phyloP scores from a whole-genome alignment of 2,888 invertebrate genomes.

The Epiblema foenella region DNA sequence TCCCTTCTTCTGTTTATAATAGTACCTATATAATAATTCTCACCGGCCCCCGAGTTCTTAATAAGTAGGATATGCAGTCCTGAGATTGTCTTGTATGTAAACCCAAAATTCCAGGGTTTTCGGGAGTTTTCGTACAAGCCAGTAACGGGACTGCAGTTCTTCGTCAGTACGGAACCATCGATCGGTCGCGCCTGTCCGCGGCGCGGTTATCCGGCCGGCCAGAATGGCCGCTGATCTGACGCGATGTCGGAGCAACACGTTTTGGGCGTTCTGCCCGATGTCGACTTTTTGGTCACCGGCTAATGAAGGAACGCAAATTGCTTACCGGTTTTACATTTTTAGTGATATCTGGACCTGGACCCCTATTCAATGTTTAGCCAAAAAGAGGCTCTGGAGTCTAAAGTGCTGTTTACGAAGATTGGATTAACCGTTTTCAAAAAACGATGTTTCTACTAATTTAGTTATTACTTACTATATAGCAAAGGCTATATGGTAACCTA shows the following conservation, averaged over 20 bases:
- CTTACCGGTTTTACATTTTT: constrained; percentile 31
- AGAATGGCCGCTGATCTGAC: constrained; percentile 61
- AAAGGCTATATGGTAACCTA: neutral
- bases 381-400: neutral
- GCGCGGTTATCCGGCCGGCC: constrained; percentile 47
- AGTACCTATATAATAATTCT: too few relatives aligned
- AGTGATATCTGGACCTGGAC: constrained; percentile 14
- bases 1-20: too few relatives aligned
- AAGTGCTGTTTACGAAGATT: neutral
- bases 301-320: constrained; percentile 36
- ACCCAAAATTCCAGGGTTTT: too few relatives aligned
- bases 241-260: constrained; percentile 70
- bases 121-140: too few relatives aligned
- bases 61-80: too few relatives aligned
- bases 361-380: neutral
- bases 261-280: constrained; percentile 61
- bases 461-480: too few relatives aligned
- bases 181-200: neutral
- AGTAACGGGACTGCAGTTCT: too few relatives aligned
- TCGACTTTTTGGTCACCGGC: constrained; percentile 38
- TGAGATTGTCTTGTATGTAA: too few relatives aligned
- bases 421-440: neutral
- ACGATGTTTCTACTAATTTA: too few relatives aligned
- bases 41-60: neutral
- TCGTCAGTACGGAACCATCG: constrained; percentile 48